These are phyloP conservation scores for Myotis daubentonii DNA, from an alignment of 2,797 vertebrate species.

Conservation along the genomic window DNA sequence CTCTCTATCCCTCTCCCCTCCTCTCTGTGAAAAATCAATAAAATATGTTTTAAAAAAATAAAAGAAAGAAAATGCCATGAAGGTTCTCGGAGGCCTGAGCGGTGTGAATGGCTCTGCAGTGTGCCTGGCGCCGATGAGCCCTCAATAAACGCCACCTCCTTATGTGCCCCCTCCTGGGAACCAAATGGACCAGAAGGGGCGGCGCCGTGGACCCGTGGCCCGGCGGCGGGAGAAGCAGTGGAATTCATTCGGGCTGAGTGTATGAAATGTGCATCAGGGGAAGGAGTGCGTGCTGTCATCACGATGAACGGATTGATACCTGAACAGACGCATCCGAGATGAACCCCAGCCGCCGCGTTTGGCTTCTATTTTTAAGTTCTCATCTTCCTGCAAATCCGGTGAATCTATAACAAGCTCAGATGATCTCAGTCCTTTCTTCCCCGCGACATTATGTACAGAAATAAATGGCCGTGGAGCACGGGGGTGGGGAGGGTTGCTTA, in stretches of 20 bases:
- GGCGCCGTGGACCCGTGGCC: neutral
- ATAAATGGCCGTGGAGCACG: neutral
- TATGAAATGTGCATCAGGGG: neutral
- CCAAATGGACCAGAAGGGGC: neutral
- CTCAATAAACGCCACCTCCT: neutral
- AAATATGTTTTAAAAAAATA: too few species aligned
- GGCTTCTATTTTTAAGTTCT: constrained; percentile 74
- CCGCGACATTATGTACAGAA: neutral
- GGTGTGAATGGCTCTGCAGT: neutral
- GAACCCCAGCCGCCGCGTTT: constrained; percentile 28
- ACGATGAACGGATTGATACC: constrained; percentile 33
- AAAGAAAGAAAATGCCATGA: neutral
- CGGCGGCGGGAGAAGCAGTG: neutral
- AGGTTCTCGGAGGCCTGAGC: neutral
- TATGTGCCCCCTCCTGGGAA: neutral
- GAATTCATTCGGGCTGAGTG: neutral
- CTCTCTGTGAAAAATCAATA: too few species aligned
- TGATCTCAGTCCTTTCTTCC: constrained; percentile 39
- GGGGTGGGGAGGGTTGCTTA: constrained; percentile 5
- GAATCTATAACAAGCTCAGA: constrained; percentile 51
- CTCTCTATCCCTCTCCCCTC: too few species aligned
- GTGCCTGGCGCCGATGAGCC: neutral
- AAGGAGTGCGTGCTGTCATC: neutral
- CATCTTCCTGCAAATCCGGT: constrained; percentile 55
- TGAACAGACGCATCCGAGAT: constrained; percentile 50